Conservation (phyloP, 2,113 vertebrate species). For the Mungos mungo region DNA sequence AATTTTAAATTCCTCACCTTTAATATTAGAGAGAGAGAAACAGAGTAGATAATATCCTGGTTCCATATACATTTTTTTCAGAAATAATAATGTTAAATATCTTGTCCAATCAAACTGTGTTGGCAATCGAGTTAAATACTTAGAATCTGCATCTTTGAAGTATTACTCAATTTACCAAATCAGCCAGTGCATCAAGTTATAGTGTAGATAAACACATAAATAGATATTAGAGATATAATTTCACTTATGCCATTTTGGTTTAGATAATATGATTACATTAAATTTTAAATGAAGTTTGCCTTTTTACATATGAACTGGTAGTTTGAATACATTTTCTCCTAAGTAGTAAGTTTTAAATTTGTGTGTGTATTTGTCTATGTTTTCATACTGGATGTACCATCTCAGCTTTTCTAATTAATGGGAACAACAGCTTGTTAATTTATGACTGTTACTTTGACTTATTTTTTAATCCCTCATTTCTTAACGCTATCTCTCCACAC, state of each 20-base stretch:
- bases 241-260: constrained; percentile 28
- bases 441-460: background rate
- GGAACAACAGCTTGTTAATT: background rate
- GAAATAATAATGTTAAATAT: constrained; percentile 46
- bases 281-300: constrained; percentile 68
- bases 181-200: background rate
- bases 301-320: background rate
- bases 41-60: background rate
- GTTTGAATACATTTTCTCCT: constrained; percentile 54
- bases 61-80: background rate
- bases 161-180: constrained; percentile 39
- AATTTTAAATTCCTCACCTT: background rate
- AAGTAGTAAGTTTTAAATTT: constrained; percentile 35
- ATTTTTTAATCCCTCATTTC: background rate
- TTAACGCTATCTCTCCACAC: background rate
- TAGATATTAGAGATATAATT: constrained; percentile 32
- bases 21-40: background rate
- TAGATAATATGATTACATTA: constrained; percentile 61
- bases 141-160: constrained; percentile 44
- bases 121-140: constrained; percentile 43
- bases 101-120: constrained; percentile 49
- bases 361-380: constrained; percentile 14
- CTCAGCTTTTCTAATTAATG: background rate
- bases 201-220: background rate
- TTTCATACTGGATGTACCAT: background rate